A percentile compares a stretch with the other conserved stretches of the same genome.
These are phyloP conservation scores for Crax fasciolata DNA, from an alignment of 2,797 vertebrate species.

Conservation along the genomic window DNA sequence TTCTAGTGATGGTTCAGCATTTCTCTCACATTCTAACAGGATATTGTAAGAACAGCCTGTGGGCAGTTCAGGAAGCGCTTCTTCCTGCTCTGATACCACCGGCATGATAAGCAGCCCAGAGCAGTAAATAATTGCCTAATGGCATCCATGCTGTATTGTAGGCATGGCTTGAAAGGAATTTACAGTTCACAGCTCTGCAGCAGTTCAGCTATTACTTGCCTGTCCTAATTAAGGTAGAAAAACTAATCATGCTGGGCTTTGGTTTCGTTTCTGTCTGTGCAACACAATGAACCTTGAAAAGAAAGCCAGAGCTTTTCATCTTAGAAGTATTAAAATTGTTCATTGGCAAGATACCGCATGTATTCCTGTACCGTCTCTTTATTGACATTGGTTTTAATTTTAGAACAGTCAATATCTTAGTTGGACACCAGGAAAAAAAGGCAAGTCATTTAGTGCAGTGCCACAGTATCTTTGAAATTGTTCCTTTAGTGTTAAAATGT, in stretches of 20 bases:
- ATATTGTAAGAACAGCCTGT: neutral
- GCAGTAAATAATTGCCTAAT: neutral
- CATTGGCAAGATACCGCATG: neutral
- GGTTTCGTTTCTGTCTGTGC: neutral
- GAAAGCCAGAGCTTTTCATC: neutral
- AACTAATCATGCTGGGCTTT: neutral
- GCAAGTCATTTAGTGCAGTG: neutral
- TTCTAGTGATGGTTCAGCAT: conserved; percentile 19
- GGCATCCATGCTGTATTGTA: neutral
- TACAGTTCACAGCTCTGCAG: neutral
- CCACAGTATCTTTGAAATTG: neutral
- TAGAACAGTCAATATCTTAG: neutral
- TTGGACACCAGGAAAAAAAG: neutral
- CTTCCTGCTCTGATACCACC: neutral
- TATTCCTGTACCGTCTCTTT: neutral
- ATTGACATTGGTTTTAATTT: neutral
- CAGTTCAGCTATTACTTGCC: neutral
- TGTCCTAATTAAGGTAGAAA: neutral
- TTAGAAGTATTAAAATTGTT: neutral
- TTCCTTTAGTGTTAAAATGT: neutral
- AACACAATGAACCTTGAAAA: neutral
- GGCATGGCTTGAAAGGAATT: neutral
- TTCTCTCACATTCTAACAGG: neutral
- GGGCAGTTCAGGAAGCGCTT: neutral
- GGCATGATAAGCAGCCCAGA: neutral